Evolutionary conservation across 2,888 invertebrate genomes (phyloP).

Genomic region (Chrysolina americana): DNA sequence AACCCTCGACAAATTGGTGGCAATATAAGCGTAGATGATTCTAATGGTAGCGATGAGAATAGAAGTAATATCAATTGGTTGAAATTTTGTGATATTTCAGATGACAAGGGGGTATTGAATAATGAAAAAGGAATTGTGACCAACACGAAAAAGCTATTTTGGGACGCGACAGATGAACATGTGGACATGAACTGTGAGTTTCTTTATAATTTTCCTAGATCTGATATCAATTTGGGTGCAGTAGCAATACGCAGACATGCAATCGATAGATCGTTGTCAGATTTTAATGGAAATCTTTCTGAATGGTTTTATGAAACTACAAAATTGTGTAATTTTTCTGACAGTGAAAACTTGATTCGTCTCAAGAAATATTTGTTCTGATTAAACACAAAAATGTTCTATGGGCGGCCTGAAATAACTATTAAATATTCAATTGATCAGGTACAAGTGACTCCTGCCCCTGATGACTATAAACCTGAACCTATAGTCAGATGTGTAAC

Average conservation of each 20-base stretch:
- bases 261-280: not conserved
- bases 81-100: not conserved
- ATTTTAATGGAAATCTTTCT: not conserved
- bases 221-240: not conserved
- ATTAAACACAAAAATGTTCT: too few species aligned
- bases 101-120: not conserved
- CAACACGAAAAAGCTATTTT: not conserved
- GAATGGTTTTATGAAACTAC: not conserved
- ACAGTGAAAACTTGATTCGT: not conserved
- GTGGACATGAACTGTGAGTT: not conserved
- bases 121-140: not conserved
- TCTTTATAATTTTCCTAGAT: not conserved
- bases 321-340: not conserved
- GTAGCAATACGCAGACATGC: not conserved
- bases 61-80: constrained; percentile 1
- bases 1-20: not conserved
- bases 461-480: not conserved
- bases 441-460: not conserved
- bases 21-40: not conserved
- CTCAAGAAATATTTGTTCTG: not conserved
- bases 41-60: not conserved
- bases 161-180: not conserved
- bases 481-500: too few species aligned
- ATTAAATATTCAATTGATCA: not conserved
- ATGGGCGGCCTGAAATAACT: not conserved